Conservation (phyloP, 2,888 invertebrate species). For the Euplagia quadripunctaria region DNA sequence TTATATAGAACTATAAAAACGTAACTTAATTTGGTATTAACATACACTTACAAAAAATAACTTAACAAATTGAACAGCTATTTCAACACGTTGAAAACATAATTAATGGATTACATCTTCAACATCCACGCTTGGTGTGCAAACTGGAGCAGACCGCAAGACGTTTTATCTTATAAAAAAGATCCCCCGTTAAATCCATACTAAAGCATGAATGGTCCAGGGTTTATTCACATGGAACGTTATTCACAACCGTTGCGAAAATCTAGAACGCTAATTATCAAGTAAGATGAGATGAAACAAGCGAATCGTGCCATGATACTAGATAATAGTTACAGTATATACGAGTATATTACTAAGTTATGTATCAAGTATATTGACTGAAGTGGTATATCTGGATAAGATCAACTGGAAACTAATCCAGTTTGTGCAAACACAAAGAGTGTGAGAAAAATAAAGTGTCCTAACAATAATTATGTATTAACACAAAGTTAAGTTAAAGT, state of each 20-base stretch:
- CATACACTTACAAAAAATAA: neutral
- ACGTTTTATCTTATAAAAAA: neutral
- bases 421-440: too few relatives aligned
- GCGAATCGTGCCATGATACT: slow-evolving; percentile 23
- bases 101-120: neutral
- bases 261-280: slow-evolving; percentile 55
- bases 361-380: neutral
- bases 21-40: neutral
- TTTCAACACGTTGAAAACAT: neutral
- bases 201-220: slow-evolving; percentile 17
- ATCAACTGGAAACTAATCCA: too few relatives aligned
- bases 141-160: neutral
- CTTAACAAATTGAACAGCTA: neutral
- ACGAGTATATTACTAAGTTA: neutral
- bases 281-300: slow-evolving; percentile 64
- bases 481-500: too few relatives aligned
- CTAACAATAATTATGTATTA: too few relatives aligned
- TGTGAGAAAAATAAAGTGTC: too few relatives aligned
- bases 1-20: too few relatives aligned
- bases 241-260: slow-evolving; percentile 39
- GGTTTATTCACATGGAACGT: slow-evolving; percentile 24
- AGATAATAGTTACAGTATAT: neutral
- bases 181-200: neutral
- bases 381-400: too few relatives aligned
- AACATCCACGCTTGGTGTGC: neutral